phyloP scores from a whole-genome alignment of 2,888 invertebrate species.

The Caenorhabditis becei region DNA sequence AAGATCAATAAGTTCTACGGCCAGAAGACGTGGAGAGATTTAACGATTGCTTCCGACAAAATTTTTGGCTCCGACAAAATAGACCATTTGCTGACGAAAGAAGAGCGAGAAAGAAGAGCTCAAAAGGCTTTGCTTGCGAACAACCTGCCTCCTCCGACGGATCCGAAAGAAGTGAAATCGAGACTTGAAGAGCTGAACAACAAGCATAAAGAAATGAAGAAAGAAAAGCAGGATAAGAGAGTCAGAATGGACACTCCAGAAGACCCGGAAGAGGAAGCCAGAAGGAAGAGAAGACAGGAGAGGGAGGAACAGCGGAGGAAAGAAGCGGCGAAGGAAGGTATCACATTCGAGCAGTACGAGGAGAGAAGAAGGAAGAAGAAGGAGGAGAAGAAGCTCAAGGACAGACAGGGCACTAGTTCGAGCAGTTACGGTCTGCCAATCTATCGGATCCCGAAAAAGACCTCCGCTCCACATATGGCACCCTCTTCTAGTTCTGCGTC shows the following conservation, averaged over 20 bases:
- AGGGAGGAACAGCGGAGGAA: no score
- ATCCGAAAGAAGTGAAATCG: no score
- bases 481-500: no score
- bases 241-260: slow-evolving; percentile 8
- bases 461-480: no score
- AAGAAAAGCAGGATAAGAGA: not conserved
- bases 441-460: not conserved
- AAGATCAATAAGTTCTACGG: slow-evolving; percentile 17
- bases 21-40: not conserved
- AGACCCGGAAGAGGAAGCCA: not conserved
- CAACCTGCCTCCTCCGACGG: no score
- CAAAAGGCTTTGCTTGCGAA: not conserved
- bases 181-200: not conserved
- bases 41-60: no score
- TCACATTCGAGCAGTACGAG: not conserved
- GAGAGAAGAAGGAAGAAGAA: slow-evolving; percentile 3
- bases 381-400: not conserved
- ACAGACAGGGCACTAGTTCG: not conserved
- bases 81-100: slow-evolving; percentile 11
- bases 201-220: not conserved
- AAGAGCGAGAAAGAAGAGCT: slow-evolving; percentile 15
- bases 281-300: not conserved
- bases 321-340: not conserved
- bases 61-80: not conserved
- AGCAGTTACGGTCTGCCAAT: not conserved